phyloP scores from a whole-genome alignment of 1,140 invertebrate genomes.

The Sycophaga agraensis region DNA sequence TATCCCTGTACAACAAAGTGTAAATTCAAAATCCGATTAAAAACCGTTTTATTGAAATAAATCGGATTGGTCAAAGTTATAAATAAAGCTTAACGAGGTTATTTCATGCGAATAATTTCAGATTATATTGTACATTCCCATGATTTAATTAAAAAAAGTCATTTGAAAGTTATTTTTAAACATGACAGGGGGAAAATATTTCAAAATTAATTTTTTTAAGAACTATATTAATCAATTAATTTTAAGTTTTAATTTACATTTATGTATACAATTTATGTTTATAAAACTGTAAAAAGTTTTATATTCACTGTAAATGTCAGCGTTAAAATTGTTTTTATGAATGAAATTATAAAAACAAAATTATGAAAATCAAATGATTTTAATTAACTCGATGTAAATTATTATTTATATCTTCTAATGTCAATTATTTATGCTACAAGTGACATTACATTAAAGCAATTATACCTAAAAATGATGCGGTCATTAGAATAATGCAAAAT shows the following conservation, averaged over 20 bases:
- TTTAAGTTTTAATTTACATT: background rate
- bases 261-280: background rate
- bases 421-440: background rate
- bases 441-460: conserved; percentile 15
- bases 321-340: background rate
- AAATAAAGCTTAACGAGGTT: background rate
- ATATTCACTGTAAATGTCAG: background rate
- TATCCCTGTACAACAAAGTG: background rate
- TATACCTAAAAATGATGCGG: background rate
- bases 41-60: conserved; percentile 4
- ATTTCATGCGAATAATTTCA: background rate
- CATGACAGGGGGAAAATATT: conserved; percentile 9
- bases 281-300: conserved; percentile 8
- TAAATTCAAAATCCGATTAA: conserved; percentile 9
- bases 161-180: background rate
- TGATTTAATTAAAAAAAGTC: background rate
- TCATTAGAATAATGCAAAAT: conserved; percentile 17
- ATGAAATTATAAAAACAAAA: conserved; percentile 6
- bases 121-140: background rate
- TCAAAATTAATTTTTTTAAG: background rate
- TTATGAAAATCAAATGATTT: background rate
- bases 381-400: conserved; percentile 6
- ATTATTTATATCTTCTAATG: conserved; percentile 10
- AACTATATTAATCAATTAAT: background rate
- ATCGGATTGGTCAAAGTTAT: background rate